Evolutionary conservation across 2,797 vertebrate genomes (phyloP), one percentile per base, ranked within the genome.

Genomic region (Octomys mimax): DNA sequence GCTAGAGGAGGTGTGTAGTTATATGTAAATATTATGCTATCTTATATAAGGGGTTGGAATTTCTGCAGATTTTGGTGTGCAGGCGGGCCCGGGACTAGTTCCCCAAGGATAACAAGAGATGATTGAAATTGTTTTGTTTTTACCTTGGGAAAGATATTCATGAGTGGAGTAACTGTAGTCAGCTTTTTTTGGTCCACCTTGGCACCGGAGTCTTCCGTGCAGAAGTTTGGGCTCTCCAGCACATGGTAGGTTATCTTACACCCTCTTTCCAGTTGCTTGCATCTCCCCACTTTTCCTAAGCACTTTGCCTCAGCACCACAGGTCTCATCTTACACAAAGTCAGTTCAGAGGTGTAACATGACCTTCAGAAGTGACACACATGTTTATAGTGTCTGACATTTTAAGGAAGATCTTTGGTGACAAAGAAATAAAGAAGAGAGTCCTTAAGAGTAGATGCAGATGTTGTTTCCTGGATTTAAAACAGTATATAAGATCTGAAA

Each of bases 381-480:
- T n/a, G 75, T 73, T 89, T 94, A 91, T 57, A 87, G 93, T 13
- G 66, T 71, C 87, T 94, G 93, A 86, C 68, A 31, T 86, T 59
- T 93, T 87, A 85, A 82, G 26, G 52, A 87, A 91, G 87, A 85
- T 46, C 39, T 77, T 86, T 31, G 80, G 87, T 73, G 68, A 95
- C 42, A 81, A 90, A 92, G 39, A 95, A 80, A 87, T 68, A 68
- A 95, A 83, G 92, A 87, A 81, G 92, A 92, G 84, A 95, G 68
- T 82, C 73, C 57, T 95, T 77, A 82, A 93, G 49, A 90, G 26
- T 54, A 77, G 66, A 79, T 49, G 73, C 88, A 89, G 80, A 82
- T 89, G 81, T 68, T n/a, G 22, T 54, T 96, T 97, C 79, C 87
- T 71, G 90, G 90, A 91, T 46, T 73, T 90, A 75, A 96, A 94